Conservation (phyloP, 2,113 vertebrate genomes). For the Rhinogobius similis region DNA sequence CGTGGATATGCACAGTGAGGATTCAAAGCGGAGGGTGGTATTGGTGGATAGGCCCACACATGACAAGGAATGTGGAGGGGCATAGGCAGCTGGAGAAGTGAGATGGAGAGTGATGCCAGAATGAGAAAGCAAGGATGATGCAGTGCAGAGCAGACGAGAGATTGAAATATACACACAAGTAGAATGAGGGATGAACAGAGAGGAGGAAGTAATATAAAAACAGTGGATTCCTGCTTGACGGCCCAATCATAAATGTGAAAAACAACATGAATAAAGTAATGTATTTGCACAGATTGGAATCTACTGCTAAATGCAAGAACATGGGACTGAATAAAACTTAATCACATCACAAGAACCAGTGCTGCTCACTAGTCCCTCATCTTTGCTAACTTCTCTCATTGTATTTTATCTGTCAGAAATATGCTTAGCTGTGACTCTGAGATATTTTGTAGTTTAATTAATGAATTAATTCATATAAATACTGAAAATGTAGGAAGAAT, state of each 20-base stretch:
- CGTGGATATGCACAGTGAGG: constrained; percentile 16
- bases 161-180: constrained; percentile 35
- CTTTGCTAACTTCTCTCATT: constrained; percentile 26
- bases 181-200: constrained; percentile 40
- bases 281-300: constrained; percentile 55
- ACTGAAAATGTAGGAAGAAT: constrained; percentile 29
- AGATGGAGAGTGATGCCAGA: constrained; percentile 40
- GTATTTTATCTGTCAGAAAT: constrained; percentile 8
- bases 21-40: constrained; percentile 33
- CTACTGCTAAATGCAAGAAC: constrained; percentile 36
- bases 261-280: constrained; percentile 56
- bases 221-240: constrained; percentile 47
- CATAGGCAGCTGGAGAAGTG: constrained; percentile 34
- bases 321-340: constrained; percentile 29
- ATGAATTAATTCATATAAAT: constrained; percentile 12
- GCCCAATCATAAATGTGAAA: constrained; percentile 58
- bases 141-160: constrained; percentile 42
- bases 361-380: constrained; percentile 33
- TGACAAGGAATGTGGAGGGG: constrained; percentile 35
- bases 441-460: background rate
- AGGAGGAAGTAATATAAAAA: constrained; percentile 51
- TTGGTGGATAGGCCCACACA: constrained; percentile 29
- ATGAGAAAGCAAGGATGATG: constrained; percentile 36
- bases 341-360: constrained; percentile 26
- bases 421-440: constrained; percentile 16